phyloP scores from a whole-genome alignment of 2,113 vertebrate genomes.

The Eolophus roseicapilla region DNA sequence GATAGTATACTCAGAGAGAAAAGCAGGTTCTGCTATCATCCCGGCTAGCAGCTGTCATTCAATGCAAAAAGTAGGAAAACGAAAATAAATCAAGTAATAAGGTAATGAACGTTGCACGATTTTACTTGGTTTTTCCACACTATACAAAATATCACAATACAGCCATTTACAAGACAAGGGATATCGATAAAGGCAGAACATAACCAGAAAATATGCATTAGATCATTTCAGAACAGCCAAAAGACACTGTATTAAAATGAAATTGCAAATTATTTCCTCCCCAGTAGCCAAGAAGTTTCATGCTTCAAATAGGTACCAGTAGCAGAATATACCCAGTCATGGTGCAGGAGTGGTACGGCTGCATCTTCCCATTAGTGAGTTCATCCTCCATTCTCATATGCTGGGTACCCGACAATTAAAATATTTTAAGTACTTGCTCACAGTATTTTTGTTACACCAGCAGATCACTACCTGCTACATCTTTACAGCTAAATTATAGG shows the following conservation, averaged over 20 bases:
- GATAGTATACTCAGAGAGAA: constrained; percentile 99
- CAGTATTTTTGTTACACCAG: not conserved
- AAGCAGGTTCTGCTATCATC: constrained; percentile 99
- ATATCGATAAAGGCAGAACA: not conserved
- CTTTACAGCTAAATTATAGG: not conserved
- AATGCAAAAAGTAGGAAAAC: constrained; percentile 81
- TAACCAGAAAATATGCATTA: not conserved
- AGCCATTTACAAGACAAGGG: not conserved
- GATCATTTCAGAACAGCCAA: not conserved
- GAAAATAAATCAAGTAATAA: constrained; percentile 80
- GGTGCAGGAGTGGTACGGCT: not conserved
- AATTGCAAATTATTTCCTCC: not conserved
- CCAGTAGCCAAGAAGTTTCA: not conserved
- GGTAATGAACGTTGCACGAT: constrained; percentile 1
- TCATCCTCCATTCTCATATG: not conserved
- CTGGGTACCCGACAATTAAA: not conserved
- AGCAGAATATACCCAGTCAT: not conserved
- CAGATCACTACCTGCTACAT: not conserved
- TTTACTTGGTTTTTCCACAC: not conserved
- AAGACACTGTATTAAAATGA: not conserved
- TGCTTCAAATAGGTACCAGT: not conserved
- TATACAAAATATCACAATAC: not conserved
- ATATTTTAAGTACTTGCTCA: not conserved
- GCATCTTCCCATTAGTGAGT: not conserved
- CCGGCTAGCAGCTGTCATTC: constrained; percentile 93